Percentiles rank a stretch among this genome's conserved stretches.
These are phyloP conservation scores for Chloropsis hardwickii DNA, from an alignment of 2,113 vertebrate species.

Conservation along the genomic window DNA sequence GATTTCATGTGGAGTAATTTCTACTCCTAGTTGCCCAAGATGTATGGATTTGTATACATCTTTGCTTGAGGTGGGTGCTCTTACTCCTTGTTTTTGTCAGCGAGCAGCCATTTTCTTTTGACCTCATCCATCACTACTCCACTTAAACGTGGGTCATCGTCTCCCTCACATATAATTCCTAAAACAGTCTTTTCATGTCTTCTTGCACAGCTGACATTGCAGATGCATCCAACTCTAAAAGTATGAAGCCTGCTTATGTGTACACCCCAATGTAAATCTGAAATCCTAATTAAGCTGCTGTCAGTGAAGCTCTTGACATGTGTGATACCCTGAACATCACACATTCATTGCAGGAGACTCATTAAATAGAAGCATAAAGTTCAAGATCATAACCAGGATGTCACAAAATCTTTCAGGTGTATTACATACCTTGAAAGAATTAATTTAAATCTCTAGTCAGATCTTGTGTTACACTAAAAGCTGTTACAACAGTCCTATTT, in stretches of 20 bases:
- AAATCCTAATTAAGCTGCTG: slow-evolving; percentile 2
- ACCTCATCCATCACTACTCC: neutral
- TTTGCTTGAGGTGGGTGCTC: neutral
- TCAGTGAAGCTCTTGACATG: neutral
- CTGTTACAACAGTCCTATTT: neutral
- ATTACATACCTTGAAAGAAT: neutral
- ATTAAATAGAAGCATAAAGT: neutral
- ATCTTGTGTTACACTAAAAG: neutral
- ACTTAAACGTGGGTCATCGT: neutral
- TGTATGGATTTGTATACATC: neutral
- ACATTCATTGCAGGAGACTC: neutral
- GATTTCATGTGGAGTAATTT: neutral
- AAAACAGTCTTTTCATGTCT: neutral
- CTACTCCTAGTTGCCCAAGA: neutral
- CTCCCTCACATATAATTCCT: neutral
- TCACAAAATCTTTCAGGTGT: neutral
- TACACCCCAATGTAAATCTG: neutral
- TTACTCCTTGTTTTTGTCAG: neutral
- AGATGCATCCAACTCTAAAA: neutral
- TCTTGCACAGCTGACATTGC: neutral
- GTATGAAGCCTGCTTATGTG: neutral
- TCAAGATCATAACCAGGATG: neutral
- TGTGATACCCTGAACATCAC: neutral
- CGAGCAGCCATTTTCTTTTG: neutral
- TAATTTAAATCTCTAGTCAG: neutral